These are phyloP conservation scores for Mimas tiliae DNA, from an alignment of 2,888 invertebrate species.

Conservation along the genomic window DNA sequence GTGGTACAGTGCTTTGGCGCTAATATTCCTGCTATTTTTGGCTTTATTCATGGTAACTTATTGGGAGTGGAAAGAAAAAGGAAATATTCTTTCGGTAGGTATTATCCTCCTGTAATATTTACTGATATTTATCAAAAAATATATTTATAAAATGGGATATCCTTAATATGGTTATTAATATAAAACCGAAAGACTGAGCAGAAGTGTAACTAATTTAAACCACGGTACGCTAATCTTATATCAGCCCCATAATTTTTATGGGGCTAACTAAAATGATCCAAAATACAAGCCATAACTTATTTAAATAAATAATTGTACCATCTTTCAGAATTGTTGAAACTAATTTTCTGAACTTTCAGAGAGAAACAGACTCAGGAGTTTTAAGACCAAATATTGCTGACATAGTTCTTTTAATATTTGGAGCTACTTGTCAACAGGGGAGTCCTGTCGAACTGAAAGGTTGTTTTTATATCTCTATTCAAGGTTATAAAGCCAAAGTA, in stretches of 20 bases:
- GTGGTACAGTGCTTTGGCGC: constrained; percentile 84
- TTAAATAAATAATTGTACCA: no score
- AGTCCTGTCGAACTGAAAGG: constrained; percentile 76
- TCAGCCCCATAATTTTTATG: no score
- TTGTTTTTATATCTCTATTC: constrained; percentile 35
- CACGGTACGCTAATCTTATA: no score
- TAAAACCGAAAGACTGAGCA: no score
- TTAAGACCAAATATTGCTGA: constrained; percentile 76
- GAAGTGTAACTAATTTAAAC: no score
- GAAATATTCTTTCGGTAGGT: constrained; percentile 41
- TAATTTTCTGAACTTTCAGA: constrained; percentile 48
- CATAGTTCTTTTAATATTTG: constrained; percentile 82
- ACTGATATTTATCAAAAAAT: constrained; percentile 18
- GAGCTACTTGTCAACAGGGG: constrained; percentile 87
- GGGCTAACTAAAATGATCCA: no score
- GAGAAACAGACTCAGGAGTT: constrained; percentile 54
- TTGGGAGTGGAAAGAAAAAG: constrained; percentile 72
- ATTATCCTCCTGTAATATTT: background rate
- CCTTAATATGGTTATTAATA: no score
- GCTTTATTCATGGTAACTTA: constrained; percentile 63
- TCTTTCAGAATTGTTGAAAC: background rate
- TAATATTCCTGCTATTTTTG: constrained; percentile 75
- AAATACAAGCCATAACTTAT: no score
- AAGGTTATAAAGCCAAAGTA: background rate
- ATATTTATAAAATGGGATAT: constrained; percentile 34